phyloP scores from a whole-genome alignment of 2,888 invertebrate genomes.

The Troides oblongomaculatus region DNA sequence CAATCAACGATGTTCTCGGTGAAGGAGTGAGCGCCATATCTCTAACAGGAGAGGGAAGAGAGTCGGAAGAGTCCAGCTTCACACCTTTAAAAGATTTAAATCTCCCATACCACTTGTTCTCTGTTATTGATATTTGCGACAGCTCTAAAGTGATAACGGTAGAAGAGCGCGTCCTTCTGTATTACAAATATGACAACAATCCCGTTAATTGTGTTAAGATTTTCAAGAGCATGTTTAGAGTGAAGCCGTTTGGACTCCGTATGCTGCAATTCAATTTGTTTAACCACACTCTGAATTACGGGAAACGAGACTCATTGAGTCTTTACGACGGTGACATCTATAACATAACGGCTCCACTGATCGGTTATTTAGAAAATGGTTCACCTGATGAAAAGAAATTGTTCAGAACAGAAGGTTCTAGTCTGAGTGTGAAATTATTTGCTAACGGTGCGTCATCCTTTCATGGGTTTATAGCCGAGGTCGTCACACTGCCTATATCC shows the following conservation, averaged over 20 bases:
- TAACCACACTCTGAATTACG: slow-evolving; percentile 90
- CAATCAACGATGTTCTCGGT: slow-evolving; percentile 90
- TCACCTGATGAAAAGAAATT: slow-evolving; percentile 86
- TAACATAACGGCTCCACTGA: slow-evolving; percentile 86
- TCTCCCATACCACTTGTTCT: slow-evolving; percentile 94
- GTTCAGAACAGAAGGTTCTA: slow-evolving; percentile 87
- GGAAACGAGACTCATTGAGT: slow-evolving; percentile 90
- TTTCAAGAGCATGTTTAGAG: slow-evolving; percentile 90
- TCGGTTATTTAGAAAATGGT: slow-evolving; percentile 86
- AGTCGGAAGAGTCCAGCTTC: slow-evolving; percentile 93
- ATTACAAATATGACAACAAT: slow-evolving; percentile 97
- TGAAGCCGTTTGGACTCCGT: slow-evolving; percentile 94
- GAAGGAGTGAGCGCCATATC: slow-evolving; percentile 94
- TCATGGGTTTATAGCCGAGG: slow-evolving; percentile 98
- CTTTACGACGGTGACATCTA: slow-evolving; percentile 96
- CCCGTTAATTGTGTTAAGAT: slow-evolving; percentile 99
- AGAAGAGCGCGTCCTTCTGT: slow-evolving; percentile 93
- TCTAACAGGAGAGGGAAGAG: slow-evolving; percentile 94
- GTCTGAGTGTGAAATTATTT: slow-evolving; percentile 93
- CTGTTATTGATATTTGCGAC: slow-evolving; percentile 97
- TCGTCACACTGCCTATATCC: slow-evolving; percentile 95
- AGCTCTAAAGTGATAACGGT: slow-evolving; percentile 94
- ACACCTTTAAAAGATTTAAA: slow-evolving; percentile 89
- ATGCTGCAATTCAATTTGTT: slow-evolving; percentile 95
- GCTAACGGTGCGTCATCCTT: slow-evolving; percentile 96